Base-by-base conservation (phyloP, 2,888 invertebrate species). In the Cybosia mesomella region DNA sequence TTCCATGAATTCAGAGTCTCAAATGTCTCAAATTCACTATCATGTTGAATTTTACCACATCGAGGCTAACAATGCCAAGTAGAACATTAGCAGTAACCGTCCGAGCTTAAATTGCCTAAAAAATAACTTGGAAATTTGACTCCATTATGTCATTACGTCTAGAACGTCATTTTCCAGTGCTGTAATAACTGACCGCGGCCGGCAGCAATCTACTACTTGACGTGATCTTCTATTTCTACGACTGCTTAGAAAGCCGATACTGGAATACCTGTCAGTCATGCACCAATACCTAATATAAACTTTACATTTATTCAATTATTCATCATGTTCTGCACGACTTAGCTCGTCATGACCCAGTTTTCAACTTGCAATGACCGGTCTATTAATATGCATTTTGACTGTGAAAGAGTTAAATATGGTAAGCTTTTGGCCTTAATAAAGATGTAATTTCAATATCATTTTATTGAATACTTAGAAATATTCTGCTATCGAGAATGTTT, bases 171-270 rank as follows among this genome's bases (percentile, higher is more conserved):
- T 79, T 72, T 60, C 61, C 64, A 71, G 70, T 79, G 73, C 66
- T 70, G 76, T 77, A 75, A 80, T 71, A 18, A 54, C 60, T 65
- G 58, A 57, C 68, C 53, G 58, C 53, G 13, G n/a, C 24, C 54
- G 2, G 55, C 24, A 59, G 53, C 21, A 24, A 28, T n/a, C n/a
- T n/a, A 28, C 64, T 54, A 55, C 9, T 43, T 77, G 80, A 81
- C 78, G 72, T 79, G 77, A 79, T 64, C 71, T 74, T 70, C 70
- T 74, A 75, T 75, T 76, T 79, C 71, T 71, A 64, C 64, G 65
- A 59, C 58, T 64, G 58, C 76, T 62, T 79, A 81, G 81, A 81
- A 81, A 81, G 78, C 62, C 62, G 68, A 70, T 70, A 75, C 76
- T 73, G 64, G 69, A 77, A 73, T 76, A 78, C 70, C 69, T 61